phyloP scores from a whole-genome alignment of 2,113 vertebrate genomes.

The Leucosticte australis region DNA sequence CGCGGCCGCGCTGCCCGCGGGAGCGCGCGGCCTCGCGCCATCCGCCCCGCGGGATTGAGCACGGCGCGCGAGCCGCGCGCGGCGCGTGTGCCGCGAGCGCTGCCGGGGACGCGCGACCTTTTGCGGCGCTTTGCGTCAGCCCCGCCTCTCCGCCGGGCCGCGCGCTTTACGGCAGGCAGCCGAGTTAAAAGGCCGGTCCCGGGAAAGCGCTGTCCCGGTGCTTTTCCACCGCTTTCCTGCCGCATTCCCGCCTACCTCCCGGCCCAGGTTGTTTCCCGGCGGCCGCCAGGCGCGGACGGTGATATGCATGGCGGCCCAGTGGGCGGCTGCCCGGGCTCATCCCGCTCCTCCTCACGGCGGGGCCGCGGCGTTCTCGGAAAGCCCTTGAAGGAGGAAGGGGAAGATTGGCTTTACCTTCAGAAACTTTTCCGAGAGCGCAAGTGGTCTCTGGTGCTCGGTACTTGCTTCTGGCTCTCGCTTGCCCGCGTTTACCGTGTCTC shows the following conservation, averaged over 20 bases:
- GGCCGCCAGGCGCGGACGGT: no score
- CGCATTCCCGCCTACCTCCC: no score
- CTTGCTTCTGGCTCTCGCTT: no score
- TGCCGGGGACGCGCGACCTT: not conserved
- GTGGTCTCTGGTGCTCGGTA: accelerated
- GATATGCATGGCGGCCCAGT: not conserved
- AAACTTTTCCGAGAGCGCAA: accelerated
- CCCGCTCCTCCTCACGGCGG: not conserved
- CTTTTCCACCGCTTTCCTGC: no score
- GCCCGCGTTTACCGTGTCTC: not conserved
- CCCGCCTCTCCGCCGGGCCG: not conserved
- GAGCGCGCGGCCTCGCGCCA: not conserved
- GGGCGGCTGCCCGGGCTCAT: not conserved
- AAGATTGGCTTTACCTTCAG: not conserved
- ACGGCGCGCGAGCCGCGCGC: not conserved
- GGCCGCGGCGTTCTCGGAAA: no score
- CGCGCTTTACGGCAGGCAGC: not conserved
- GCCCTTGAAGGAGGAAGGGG: not conserved
- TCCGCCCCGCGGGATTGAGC: not conserved
- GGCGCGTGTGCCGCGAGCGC: not conserved
- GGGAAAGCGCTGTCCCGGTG: accelerated
- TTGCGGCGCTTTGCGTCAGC: not conserved
- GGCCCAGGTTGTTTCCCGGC: accelerated
- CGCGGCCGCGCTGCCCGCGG: no score
- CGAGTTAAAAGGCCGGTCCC: accelerated